Evolutionary conservation across 2,797 vertebrate species (phyloP), one percentile per base, ranked within the genome.

Genomic region (Cheirogaleus major): DNA sequence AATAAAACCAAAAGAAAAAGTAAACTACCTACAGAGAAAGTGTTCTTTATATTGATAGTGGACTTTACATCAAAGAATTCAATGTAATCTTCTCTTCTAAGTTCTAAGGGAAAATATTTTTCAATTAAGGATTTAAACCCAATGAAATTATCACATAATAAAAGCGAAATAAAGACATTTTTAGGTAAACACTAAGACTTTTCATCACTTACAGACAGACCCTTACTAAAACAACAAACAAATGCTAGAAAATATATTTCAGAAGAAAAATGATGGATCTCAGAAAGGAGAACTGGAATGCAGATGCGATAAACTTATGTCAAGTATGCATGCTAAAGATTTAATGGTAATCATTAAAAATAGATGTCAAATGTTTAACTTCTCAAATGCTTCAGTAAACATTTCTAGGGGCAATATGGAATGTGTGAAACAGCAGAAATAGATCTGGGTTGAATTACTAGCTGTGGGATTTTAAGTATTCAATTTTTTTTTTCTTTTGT

Each of bases 281-380:
- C 25, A 81, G 70, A 90, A 94, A 87, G 15, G 41, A 70, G 23
- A 45, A 63, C 4, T 84, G 41, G 73, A 96, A 95, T 61, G 52
- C 67, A 82, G 59, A n/a, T 91, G 14, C 14, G 87, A 69, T 90
- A 91, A 79, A 79, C 63, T 55, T 61, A 59, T 38, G 67, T 88
- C 67, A 95, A 81, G 6, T 52, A 52, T n/a, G 32, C 35, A 38
- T n/a, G 65, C 57, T 89, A 93, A 96, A 89, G 92, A 59, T 67
- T 41, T 72, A 89, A 85, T 67, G 38, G 63, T 76, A 89, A 79
- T 81, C 80, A 90, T 90, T 92, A 78, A 95, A 94, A 85, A 86
- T 89, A 95, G 84, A 86, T 89, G 69, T 85, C 75, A 90, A 92
- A 32, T 73, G 57, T 90, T 79, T 27, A 94, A 93, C 84, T 93